These are phyloP conservation scores for Ranitomeya imitator DNA, from an alignment of 2,113 vertebrate genomes.

Conservation along the genomic window DNA sequence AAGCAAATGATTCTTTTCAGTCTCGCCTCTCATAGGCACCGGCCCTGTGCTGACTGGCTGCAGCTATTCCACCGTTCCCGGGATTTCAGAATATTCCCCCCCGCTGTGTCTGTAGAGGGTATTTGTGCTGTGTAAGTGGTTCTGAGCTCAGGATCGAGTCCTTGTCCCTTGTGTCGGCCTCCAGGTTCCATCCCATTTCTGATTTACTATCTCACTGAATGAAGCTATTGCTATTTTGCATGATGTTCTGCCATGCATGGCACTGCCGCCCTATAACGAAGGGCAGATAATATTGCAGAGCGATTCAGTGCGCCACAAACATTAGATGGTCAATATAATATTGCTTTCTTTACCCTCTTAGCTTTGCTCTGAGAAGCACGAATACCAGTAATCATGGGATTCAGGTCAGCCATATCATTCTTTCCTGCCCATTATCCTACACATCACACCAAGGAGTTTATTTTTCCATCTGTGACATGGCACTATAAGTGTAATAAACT, in stretches of 20 bases:
- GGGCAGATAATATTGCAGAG: too few species aligned
- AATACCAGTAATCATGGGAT: too few species aligned
- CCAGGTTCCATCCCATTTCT: neutral
- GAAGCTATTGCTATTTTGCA: neutral
- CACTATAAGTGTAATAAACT: too few species aligned
- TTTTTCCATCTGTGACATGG: too few species aligned
- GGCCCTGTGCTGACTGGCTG: conserved; percentile 29
- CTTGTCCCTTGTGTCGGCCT: neutral
- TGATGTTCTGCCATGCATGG: neutral
- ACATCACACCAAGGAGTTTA: too few species aligned
- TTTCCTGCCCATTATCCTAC: too few species aligned
- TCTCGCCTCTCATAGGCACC: conserved; percentile 25
- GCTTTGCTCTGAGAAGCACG: too few species aligned
- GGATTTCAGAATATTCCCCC: conserved; percentile 15
- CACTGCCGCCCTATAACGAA: too few species aligned
- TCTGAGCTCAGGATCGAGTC: neutral
- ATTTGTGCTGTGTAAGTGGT: conserved; percentile 9
- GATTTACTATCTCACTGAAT: neutral
- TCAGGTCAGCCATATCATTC: too few species aligned
- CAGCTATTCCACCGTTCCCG: neutral
- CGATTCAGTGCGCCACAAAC: too few species aligned
- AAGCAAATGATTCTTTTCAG: conserved; percentile 43
- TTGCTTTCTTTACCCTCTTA: too few species aligned
- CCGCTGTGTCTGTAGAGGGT: conserved; percentile 26
- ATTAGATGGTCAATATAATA: too few species aligned